Evolutionary conservation across 2,797 vertebrate species (phyloP).

Genomic region (Percopsis omiscomaycus): DNA sequence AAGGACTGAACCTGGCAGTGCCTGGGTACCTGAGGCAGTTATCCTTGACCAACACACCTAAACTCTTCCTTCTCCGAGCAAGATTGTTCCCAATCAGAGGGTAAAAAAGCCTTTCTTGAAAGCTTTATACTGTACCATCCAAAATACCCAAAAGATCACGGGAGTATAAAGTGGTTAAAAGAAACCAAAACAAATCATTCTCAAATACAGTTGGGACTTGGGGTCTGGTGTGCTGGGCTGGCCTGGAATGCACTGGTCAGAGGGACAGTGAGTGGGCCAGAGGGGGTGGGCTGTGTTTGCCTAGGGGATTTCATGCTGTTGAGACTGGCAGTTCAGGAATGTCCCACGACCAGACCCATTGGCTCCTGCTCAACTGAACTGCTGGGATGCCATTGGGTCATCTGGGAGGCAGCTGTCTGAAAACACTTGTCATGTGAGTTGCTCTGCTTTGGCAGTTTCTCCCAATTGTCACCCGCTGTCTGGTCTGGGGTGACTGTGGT

Average conservation of each 20-base stretch:
- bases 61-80: no score
- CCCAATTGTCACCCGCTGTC: slow-evolving; percentile 52
- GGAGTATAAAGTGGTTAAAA: neutral
- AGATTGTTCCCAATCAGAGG: no score
- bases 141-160: no score
- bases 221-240: neutral
- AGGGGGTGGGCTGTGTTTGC: slow-evolving; percentile 67
- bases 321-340: slow-evolving; percentile 74
- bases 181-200: neutral
- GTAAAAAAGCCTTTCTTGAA: no score
- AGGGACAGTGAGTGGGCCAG: slow-evolving; percentile 44
- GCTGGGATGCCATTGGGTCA: slow-evolving; percentile 54
- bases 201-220: neutral
- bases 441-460: slow-evolving; percentile 46
- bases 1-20: no score
- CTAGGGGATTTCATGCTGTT: slow-evolving; percentile 70
- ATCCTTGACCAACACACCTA: no score
- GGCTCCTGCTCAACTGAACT: slow-evolving; percentile 63
- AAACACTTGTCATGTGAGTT: slow-evolving; percentile 46
- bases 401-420: slow-evolving; percentile 59
- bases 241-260: slow-evolving; percentile 6
- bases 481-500: slow-evolving; percentile 45
- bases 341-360: slow-evolving; percentile 65
- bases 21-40: no score
- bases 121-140: no score